Conservation (phyloP, 2,113 vertebrate species). For the Reinhardtius hippoglossoides region DNA sequence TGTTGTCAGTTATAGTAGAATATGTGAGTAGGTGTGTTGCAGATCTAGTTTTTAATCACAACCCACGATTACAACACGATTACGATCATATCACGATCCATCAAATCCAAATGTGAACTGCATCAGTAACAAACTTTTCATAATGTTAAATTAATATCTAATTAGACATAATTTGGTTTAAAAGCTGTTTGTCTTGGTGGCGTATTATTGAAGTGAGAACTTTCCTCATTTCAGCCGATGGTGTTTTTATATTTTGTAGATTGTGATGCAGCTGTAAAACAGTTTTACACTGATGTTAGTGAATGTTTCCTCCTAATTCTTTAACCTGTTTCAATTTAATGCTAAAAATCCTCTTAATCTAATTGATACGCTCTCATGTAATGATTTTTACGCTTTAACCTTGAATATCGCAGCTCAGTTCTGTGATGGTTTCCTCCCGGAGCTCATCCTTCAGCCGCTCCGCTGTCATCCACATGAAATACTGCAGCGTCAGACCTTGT, state of each 20-base stretch:
- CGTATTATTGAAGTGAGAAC: neutral
- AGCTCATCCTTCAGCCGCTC: neutral
- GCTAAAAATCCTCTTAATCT: too few species aligned
- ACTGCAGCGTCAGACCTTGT: neutral
- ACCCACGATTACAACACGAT: too few species aligned
- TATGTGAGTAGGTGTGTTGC: too few species aligned
- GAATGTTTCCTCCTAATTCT: neutral
- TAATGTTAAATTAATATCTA: neutral
- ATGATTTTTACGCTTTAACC: neutral
- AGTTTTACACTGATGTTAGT: neutral
- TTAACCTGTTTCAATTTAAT: too few species aligned
- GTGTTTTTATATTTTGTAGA: neutral
- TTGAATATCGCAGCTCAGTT: neutral
- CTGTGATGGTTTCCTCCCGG: neutral
- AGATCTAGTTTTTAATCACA: too few species aligned
- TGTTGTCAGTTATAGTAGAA: too few species aligned
- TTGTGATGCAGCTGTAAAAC: too few species aligned
- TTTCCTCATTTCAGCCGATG: neutral
- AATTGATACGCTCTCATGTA: too few species aligned
- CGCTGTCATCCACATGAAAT: neutral
- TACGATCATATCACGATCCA: too few species aligned
- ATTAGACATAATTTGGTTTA: neutral
- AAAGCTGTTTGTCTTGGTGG: neutral
- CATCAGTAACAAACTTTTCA: neutral
- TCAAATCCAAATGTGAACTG: too few species aligned